These are phyloP conservation scores for Equus quagga DNA, from an alignment of 2,113 vertebrate species.

Conservation along the genomic window DNA sequence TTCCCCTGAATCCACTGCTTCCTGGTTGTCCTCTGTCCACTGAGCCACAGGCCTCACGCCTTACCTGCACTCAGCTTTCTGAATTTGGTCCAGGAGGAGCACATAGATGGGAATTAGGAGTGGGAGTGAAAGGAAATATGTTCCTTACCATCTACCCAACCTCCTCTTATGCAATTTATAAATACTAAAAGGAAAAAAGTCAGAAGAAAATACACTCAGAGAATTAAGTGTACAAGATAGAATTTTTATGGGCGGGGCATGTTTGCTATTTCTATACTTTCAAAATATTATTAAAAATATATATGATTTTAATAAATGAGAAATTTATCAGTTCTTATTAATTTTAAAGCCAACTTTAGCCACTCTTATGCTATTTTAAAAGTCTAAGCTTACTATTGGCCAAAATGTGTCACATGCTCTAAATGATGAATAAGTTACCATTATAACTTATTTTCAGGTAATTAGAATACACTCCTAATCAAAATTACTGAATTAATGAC, in stretches of 20 bases:
- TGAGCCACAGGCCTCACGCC: not conserved
- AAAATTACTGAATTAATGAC: constrained; percentile 13
- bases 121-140: not conserved
- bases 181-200: not conserved
- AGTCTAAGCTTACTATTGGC: not conserved
- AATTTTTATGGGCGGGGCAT: not conserved
- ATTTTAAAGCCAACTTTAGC: not conserved
- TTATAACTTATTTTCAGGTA: not conserved
- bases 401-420: not conserved
- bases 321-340: not conserved
- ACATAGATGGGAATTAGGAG: not conserved
- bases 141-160: not conserved
- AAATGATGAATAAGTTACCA: not conserved
- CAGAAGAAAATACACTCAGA: not conserved
- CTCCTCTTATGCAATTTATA: not conserved
- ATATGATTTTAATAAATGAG: not conserved
- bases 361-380: not conserved
- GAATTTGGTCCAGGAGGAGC: not conserved
- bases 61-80: not conserved
- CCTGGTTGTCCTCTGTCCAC: not conserved
- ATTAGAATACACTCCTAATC: not conserved
- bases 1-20: not conserved
- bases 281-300: not conserved
- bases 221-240: not conserved
- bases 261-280: not conserved